These are phyloP conservation scores for Scaptomyza flava DNA, from an alignment of 2,888 invertebrate species.

Conservation along the genomic window DNA sequence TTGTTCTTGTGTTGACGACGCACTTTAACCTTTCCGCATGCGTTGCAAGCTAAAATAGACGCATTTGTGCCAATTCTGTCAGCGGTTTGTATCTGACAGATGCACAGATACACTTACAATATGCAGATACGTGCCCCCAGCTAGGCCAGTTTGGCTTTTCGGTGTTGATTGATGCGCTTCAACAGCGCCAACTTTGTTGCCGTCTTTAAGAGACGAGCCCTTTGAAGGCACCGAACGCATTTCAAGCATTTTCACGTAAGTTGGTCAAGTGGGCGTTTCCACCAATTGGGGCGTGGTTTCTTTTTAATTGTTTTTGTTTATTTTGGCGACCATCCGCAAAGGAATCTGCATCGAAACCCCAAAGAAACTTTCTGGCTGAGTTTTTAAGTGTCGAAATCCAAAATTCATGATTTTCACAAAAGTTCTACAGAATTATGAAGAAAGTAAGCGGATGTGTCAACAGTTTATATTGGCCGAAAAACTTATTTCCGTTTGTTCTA, in stretches of 20 bases:
- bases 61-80: slow-evolving; percentile 76
- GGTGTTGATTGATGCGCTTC: slow-evolving; percentile 72
- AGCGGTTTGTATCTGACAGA: slow-evolving; percentile 50
- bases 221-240: slow-evolving; percentile 61
- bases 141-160: slow-evolving; percentile 6
- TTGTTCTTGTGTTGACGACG: slow-evolving; percentile 27
- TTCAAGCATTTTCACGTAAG: slow-evolving; percentile 56
- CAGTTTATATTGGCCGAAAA: slow-evolving; percentile 15
- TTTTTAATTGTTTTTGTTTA: slow-evolving; percentile 44
- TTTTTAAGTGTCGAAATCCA: background rate
- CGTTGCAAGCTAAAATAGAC: slow-evolving; percentile 57
- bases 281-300: slow-evolving; percentile 26
- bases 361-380: background rate
- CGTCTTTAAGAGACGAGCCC: slow-evolving; percentile 39
- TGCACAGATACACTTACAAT: slow-evolving; percentile 21
- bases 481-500: background rate
- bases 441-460: slow-evolving; percentile 18
- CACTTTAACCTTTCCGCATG: slow-evolving; percentile 68
- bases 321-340: slow-evolving; percentile 58
- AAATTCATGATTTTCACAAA: slow-evolving; percentile 30
- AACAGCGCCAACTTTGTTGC: slow-evolving; percentile 53
- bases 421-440: background rate
- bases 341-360: slow-evolving; percentile 1
- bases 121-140: slow-evolving; percentile 22
- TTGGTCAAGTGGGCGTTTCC: slow-evolving; percentile 72